Base-by-base conservation (phyloP, 2,888 invertebrate genomes). In the Cosmorhoe ocellata region DNA sequence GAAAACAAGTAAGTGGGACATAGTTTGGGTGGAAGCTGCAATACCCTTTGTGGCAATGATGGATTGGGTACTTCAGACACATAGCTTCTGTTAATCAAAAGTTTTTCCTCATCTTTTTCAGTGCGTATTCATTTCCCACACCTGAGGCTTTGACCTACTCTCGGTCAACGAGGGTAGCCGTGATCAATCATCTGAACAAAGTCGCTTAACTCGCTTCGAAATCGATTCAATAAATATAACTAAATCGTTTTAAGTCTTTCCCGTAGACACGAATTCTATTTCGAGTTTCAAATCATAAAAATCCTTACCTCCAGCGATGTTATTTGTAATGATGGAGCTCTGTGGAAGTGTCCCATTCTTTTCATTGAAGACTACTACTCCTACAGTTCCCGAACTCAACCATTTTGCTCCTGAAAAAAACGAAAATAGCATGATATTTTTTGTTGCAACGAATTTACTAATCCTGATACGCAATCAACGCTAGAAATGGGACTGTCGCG, bases 261-360 rank as follows among this genome's bases (percentile, higher is more conserved):
- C 18, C 3, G 18, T 18, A 18, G n/a, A n/a, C n/a, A n/a, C n/a
- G n/a, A n/a, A n/a, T n/a, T n/a, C n/a, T n/a, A n/a, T n/a, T n/a
- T n/a, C n/a, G n/a, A n/a, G n/a, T n/a, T n/a, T n/a, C n/a, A n/a
- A n/a, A n/a, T n/a, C n/a, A n/a, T n/a, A n/a, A n/a, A n/a, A n/a
- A n/a, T n/a, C 14, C 48, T 41, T 43, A 72, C 78, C 76, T 73
- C 62, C 61, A 76, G 69, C 71, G 67, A 64, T 66, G 70, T 65
- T 66, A 56, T 69, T 59, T 64, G 58, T 73, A 87, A 85, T 51
- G 80, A 88, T 55, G 87, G 87, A 51, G 87, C 78, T 60, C 87
- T 67, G 61, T 88, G 87, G 60, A 82, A 88, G 63, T 80, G 73
- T 74, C 81, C 87, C 86, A 86, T 88, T 66, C 68, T 85, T 70